Evolutionary conservation across 1,140 invertebrate genomes (phyloP).

Genomic region (Aphidius ervi): DNA sequence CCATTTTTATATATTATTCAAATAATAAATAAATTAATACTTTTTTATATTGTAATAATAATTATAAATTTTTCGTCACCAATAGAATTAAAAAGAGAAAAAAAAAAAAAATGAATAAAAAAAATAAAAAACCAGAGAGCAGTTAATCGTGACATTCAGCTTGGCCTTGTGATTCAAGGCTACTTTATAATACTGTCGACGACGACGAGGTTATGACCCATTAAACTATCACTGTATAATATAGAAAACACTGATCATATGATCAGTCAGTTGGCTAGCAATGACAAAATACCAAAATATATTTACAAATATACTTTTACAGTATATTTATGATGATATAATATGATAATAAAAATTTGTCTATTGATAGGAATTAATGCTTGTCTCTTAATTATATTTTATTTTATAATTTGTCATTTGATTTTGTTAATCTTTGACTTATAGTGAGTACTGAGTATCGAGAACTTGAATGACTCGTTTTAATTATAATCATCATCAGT

Average conservation of each 20-base stretch:
- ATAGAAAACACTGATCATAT: constrained; percentile 12
- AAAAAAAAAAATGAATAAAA: background rate
- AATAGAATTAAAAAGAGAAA: background rate
- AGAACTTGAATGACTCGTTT: constrained; percentile 10
- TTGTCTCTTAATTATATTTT: too few relatives aligned
- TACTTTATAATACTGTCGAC: constrained; percentile 10
- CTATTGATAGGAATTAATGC: too few relatives aligned
- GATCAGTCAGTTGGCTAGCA: background rate
- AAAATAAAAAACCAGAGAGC: background rate
- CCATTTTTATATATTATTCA: background rate
- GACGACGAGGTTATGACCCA: constrained; percentile 20
- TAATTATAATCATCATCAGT: constrained; percentile 28
- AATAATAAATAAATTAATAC: too few relatives aligned
- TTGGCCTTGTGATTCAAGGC: constrained; percentile 20
- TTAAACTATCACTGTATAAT: constrained; percentile 15
- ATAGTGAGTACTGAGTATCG: too few relatives aligned
- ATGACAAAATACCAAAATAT: too few relatives aligned
- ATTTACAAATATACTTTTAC: too few relatives aligned
- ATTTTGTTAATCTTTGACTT: too few relatives aligned
- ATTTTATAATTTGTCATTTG: too few relatives aligned
- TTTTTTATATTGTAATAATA: constrained; percentile 1
- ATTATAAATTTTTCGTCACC: constrained; percentile 13
- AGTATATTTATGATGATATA: too few relatives aligned
- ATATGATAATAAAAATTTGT: too few relatives aligned
- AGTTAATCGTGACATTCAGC: constrained; percentile 20